A percentile compares a stretch with the other conserved stretches of the same genome.
phyloP scores from a whole-genome alignment of 1,140 invertebrate species.

The Grapholita molesta region DNA sequence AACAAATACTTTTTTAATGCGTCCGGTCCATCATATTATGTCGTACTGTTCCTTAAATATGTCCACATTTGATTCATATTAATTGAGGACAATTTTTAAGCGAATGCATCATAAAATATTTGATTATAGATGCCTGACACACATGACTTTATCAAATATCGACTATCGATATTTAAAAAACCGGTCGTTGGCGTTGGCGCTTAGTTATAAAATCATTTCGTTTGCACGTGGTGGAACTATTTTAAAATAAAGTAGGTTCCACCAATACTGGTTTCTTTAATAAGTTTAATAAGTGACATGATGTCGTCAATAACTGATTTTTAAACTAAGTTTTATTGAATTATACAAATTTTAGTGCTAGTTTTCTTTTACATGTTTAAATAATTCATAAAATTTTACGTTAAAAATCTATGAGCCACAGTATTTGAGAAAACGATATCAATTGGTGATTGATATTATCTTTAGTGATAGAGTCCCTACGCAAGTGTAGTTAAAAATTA shows the following conservation, averaged over 20 bases:
- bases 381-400: no score
- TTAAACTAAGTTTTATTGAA: background rate
- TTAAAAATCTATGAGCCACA: no score
- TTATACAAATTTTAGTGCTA: background rate
- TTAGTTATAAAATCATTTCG: slow-evolving; percentile 13
- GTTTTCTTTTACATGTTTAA: background rate
- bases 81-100: background rate
- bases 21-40: no score
- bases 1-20: no score
- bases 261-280: no score
- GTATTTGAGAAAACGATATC: no score
- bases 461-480: no score
- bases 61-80: background rate
- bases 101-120: background rate
- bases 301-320: background rate
- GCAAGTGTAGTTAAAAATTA: no score
- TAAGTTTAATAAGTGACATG: background rate
- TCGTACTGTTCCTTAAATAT: no score
- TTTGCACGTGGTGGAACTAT: background rate
- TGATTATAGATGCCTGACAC: background rate
- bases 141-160: background rate
- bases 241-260: no score
- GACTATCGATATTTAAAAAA: background rate
- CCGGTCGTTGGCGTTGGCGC: background rate
- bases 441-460: no score